Conservation (phyloP, 2,797 vertebrate species). For the Lagocephalus sceleratus region DNA sequence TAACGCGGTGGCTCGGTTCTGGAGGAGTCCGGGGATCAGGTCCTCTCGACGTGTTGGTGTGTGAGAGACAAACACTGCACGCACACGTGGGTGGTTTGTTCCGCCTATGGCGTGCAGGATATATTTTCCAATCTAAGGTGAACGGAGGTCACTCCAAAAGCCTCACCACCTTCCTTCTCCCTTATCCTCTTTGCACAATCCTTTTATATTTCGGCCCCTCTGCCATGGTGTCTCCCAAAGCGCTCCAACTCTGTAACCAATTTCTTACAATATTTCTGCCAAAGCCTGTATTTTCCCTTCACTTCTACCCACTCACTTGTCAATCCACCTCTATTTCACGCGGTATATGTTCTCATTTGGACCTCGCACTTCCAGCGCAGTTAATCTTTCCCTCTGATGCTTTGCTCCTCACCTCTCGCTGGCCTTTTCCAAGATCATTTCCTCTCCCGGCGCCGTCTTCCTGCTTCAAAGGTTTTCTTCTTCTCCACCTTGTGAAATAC, state of each 20-base stretch:
- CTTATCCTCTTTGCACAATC: constrained; percentile 48
- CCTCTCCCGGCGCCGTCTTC: constrained; percentile 20
- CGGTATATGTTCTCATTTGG: constrained; percentile 48
- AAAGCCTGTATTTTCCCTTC: constrained; percentile 54
- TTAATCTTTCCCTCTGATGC: constrained; percentile 41
- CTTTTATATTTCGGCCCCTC: constrained; percentile 41
- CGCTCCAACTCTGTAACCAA: constrained; percentile 50
- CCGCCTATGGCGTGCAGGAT: constrained; percentile 22
- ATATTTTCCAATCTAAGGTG: constrained; percentile 39
- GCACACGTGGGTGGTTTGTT: constrained; percentile 25
- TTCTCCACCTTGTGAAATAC: constrained; percentile 30
- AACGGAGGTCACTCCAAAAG: constrained; percentile 36
- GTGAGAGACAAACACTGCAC: background rate
- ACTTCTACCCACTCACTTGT: constrained; percentile 60
- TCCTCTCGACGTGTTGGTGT: constrained; percentile 11
- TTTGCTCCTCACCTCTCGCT: constrained; percentile 32
- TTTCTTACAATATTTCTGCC: constrained; percentile 50
- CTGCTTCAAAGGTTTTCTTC: constrained; percentile 27
- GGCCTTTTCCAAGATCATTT: constrained; percentile 15
- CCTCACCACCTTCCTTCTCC: constrained; percentile 33
- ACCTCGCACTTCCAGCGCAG: constrained; percentile 24
- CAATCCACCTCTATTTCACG: constrained; percentile 43
- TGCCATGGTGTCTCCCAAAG: constrained; percentile 31
- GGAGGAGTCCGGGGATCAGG: constrained; percentile 13
- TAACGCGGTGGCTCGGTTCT: constrained; percentile 14